Conservation (phyloP, 2,113 vertebrate genomes). For the Rhinolophus sinicus region DNA sequence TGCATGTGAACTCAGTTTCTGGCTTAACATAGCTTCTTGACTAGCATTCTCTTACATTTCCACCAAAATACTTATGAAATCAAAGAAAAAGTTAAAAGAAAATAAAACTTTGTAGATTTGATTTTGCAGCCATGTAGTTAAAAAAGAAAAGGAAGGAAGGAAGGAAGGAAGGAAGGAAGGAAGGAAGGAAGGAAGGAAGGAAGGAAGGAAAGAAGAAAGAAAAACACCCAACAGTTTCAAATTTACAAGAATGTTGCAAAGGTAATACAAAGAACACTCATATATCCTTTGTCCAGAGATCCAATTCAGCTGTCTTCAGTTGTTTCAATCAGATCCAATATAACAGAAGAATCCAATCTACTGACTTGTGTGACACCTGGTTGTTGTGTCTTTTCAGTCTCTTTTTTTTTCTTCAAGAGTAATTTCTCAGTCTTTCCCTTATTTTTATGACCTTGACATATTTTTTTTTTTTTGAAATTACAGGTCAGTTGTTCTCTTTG, state of each 20-base stretch:
- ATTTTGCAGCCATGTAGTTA: background rate
- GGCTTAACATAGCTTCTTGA: background rate
- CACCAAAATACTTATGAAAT: background rate
- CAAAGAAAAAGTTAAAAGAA: background rate
- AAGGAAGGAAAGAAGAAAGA: background rate
- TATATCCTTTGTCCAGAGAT: background rate
- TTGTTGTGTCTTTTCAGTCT: background rate
- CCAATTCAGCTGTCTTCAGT: background rate
- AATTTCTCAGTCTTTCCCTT: background rate
- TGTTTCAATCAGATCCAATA: background rate
- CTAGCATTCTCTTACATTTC: background rate
- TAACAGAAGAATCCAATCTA: background rate
- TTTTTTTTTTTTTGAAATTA: background rate
- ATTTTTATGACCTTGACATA: background rate
- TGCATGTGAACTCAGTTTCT: background rate
- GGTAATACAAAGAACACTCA: background rate
- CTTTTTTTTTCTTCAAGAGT: background rate
- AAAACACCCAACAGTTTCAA: background rate
- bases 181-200: no score
- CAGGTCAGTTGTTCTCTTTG: background rate
- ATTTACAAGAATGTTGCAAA: background rate
- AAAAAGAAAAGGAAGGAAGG: background rate
- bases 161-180: no score
- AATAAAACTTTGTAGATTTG: background rate
- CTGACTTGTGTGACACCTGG: background rate